Percentiles rank a stretch among this genome's conserved stretches.
These are phyloP conservation scores for Galago senegalensis DNA, from an alignment of 2,797 vertebrate species.

Conservation along the genomic window DNA sequence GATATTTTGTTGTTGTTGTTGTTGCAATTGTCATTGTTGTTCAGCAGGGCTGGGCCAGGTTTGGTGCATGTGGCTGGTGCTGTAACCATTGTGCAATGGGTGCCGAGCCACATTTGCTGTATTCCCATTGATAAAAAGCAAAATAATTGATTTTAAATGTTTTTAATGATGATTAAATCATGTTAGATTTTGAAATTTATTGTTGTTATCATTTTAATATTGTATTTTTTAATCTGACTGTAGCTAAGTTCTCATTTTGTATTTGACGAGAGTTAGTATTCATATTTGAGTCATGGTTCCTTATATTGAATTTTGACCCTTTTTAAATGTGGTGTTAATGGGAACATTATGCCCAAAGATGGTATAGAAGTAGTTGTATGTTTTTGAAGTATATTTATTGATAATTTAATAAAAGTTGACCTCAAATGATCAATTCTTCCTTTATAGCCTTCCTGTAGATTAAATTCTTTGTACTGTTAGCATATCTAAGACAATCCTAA, in stretches of 20 bases:
- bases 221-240: neutral
- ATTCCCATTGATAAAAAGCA: neutral
- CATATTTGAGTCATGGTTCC: neutral
- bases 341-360: neutral
- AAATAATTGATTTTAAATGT: neutral
- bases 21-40: too few species aligned
- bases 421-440: neutral
- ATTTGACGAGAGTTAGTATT: slow-evolving; percentile 26
- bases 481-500: neutral
- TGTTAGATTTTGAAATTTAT: slow-evolving; percentile 14
- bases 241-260: neutral
- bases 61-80: too few species aligned
- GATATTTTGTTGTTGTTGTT: too few species aligned
- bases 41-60: too few species aligned
- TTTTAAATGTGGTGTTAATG: neutral
- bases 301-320: neutral
- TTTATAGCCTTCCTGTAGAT: neutral
- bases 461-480: neutral
- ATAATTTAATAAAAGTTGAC: neutral
- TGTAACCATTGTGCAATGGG: too few species aligned
- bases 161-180: neutral
- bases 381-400: neutral
- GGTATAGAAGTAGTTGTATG: neutral
- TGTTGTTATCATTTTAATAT: neutral
- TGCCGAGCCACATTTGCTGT: neutral